phyloP scores from a whole-genome alignment of 2,797 vertebrate species.

The Danio choprae region DNA sequence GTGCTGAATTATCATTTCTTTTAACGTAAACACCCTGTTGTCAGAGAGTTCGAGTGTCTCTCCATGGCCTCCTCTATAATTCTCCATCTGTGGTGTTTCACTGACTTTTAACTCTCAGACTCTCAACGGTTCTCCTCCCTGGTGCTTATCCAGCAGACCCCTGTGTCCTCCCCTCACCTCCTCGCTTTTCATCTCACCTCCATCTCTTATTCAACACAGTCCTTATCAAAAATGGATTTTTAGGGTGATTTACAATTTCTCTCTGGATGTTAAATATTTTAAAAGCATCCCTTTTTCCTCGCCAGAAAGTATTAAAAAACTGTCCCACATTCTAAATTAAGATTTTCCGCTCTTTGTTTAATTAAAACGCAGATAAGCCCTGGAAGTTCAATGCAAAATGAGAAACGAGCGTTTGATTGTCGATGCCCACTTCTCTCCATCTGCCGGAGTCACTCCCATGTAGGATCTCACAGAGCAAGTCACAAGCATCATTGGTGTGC shows the following conservation, averaged over 20 bases:
- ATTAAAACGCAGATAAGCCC: neutral
- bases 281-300: conserved; percentile 29
- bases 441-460: conserved; percentile 35
- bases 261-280: conserved; percentile 40
- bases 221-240: conserved; percentile 50
- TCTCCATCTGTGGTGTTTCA: conserved; percentile 18
- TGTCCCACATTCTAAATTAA: conserved; percentile 17
- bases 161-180: neutral
- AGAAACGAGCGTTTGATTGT: conserved; percentile 21
- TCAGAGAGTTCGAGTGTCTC: conserved; percentile 1
- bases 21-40: neutral
- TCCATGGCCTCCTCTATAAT: neutral
- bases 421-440: conserved; percentile 19
- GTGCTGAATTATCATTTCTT: neutral
- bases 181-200: neutral
- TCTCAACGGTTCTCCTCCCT: neutral
- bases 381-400: neutral
- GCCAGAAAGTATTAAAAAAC: conserved; percentile 13
- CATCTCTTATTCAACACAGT: conserved; percentile 49
- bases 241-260: conserved; percentile 36
- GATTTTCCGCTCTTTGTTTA: conserved; percentile 2
- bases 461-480: conserved; percentile 42
- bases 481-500: conserved; percentile 29
- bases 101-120: neutral
- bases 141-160: neutral